Evolutionary conservation across 2,797 vertebrate species (phyloP).

Genomic region (Yasuhikotakia modesta): DNA sequence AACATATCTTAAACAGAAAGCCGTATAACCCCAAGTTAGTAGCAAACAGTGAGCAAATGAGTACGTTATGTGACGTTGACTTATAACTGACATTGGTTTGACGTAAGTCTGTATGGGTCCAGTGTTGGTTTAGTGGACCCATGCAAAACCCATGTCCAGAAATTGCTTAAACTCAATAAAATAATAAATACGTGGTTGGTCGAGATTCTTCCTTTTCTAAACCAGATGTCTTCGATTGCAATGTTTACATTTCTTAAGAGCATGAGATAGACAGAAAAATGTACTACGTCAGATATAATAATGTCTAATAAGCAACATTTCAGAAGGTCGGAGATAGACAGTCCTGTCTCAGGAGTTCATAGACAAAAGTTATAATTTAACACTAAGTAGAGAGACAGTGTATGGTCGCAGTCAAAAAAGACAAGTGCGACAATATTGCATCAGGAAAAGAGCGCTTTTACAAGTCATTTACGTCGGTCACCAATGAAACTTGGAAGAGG

Average conservation of each 20-base stretch:
- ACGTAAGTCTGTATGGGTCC: conserved; percentile 55
- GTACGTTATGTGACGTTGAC: background rate
- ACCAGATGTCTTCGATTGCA: conserved; percentile 87
- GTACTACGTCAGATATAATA: conserved; percentile 76
- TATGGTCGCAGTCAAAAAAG: background rate
- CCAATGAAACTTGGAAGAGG: conserved; percentile 25
- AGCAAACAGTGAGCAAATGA: background rate
- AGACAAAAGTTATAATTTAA: conserved; percentile 1
- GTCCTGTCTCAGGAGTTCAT: background rate
- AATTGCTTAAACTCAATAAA: background rate
- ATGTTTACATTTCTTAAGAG: conserved; percentile 88
- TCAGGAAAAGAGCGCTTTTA: conserved; percentile 9
- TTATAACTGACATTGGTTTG: background rate
- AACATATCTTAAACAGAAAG: background rate
- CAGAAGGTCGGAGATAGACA: conserved; percentile 5
- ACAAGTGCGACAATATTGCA: background rate
- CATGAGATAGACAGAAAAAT: conserved; percentile 68
- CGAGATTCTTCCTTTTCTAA: conserved; percentile 60
- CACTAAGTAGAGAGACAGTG: background rate
- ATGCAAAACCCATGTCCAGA: background rate
- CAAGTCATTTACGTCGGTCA: conserved; percentile 30
- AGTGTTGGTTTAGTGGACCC: background rate
- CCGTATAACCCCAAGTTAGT: background rate
- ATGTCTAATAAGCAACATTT: conserved; percentile 53
- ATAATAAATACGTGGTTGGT: background rate